A percentile compares a stretch with the other conserved stretches of the same genome.
These are phyloP conservation scores for Nipponia nippon DNA, from an alignment of 2,113 vertebrate species.

Conservation along the genomic window DNA sequence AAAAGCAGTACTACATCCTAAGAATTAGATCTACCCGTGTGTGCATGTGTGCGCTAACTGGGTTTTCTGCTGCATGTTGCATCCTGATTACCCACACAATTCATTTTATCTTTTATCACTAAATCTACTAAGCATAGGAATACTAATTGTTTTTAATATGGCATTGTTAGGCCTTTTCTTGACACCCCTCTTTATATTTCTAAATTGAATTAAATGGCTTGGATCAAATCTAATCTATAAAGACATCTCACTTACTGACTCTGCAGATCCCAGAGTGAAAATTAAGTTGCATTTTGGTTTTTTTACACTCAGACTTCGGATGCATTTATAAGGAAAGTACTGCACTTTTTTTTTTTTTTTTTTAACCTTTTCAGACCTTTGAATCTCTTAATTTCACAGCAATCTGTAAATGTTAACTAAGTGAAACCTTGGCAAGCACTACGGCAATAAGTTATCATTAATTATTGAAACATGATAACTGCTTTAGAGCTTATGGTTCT, in stretches of 20 bases:
- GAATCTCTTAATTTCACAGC: conserved; percentile 28
- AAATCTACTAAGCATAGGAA: conserved; percentile 25
- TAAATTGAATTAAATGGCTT: not conserved
- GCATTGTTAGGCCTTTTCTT: not conserved
- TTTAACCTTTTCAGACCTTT: conserved; percentile 45
- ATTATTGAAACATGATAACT: conserved; percentile 36
- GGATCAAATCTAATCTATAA: not conserved
- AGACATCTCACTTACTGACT: not conserved
- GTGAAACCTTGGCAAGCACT: conserved; percentile 62
- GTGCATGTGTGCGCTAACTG: not conserved
- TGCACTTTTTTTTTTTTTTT: conserved; percentile 67
- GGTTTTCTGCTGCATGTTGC: not conserved
- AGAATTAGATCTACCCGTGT: not conserved
- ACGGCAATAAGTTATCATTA: conserved; percentile 55
- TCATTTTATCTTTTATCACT: not conserved
- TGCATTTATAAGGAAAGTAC: conserved; percentile 62
- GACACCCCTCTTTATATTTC: not conserved
- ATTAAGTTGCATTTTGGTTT: conserved; percentile 26
- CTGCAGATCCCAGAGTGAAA: not conserved
- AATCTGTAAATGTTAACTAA: conserved; percentile 41
- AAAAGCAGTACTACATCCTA: not conserved
- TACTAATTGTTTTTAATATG: not conserved
- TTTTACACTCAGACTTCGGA: not conserved
- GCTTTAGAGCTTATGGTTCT: conserved; percentile 59
- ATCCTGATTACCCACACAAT: not conserved